Evolutionary conservation across 2,888 invertebrate species (phyloP).

Genomic region (Drosophila affinis): DNA sequence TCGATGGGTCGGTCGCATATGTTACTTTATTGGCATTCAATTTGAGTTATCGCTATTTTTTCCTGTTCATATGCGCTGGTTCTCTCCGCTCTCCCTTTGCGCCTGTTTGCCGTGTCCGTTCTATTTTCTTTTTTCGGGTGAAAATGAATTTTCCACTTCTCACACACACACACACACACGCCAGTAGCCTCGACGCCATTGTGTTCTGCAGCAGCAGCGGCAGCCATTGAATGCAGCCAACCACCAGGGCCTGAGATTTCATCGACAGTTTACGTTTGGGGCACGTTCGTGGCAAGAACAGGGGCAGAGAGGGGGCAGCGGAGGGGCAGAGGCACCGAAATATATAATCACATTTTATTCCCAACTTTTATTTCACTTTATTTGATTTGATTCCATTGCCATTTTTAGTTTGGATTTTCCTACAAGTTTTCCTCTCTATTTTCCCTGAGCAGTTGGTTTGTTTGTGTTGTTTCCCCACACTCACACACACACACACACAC

Average conservation of each 20-base stretch:
- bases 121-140: slow-evolving; percentile 30
- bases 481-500: too few relatives aligned
- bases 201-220: slow-evolving; percentile 38
- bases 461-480: slow-evolving; percentile 3
- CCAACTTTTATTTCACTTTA: slow-evolving; percentile 71
- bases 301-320: too few relatives aligned
- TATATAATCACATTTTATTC: slow-evolving; percentile 72
- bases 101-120: slow-evolving; percentile 2
- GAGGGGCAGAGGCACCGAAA: not conserved
- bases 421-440: slow-evolving; percentile 21
- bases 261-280: slow-evolving; percentile 52
- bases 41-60: slow-evolving; percentile 81
- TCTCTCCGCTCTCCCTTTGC: slow-evolving; percentile 7
- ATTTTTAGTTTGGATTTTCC: slow-evolving; percentile 50
- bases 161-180: slow-evolving; percentile 23
- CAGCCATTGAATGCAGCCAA: slow-evolving; percentile 50
- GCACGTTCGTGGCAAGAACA: slow-evolving; percentile 16
- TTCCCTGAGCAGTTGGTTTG: slow-evolving; percentile 51
- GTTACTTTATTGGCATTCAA: slow-evolving; percentile 82
- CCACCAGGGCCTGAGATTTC: slow-evolving; percentile 59
- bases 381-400: slow-evolving; percentile 67
- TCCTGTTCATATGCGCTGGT: slow-evolving; percentile 72
- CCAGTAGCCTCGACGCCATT: slow-evolving; percentile 19
- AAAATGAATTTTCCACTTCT: slow-evolving; percentile 71
- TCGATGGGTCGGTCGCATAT: slow-evolving; percentile 62